phyloP scores from a whole-genome alignment of 2,113 vertebrate species.

The Octodon degus region DNA sequence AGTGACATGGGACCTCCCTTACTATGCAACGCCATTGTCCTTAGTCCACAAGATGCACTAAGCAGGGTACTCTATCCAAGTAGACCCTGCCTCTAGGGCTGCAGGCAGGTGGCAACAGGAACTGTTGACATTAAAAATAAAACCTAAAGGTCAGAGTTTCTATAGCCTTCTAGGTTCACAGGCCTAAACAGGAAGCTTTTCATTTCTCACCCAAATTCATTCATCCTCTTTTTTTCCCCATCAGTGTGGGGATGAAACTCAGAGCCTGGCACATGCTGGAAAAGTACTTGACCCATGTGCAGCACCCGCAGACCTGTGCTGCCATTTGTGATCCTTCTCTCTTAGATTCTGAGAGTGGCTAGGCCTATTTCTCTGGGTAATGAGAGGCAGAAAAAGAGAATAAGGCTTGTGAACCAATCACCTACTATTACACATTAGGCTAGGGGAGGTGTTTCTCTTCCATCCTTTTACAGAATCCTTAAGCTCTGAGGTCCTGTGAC shows the following conservation, averaged over 20 bases:
- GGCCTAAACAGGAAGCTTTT: not conserved
- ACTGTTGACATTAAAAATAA: not conserved
- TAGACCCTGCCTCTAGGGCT: not conserved
- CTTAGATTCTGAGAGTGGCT: not conserved
- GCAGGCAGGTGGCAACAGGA: not conserved
- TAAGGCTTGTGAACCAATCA: not conserved
- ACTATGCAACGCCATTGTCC: not conserved
- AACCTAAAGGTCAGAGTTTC: not conserved
- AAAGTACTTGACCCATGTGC: not conserved
- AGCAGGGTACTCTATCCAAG: not conserved
- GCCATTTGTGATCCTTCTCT: not conserved
- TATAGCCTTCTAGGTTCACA: not conserved
- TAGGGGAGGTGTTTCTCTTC: not conserved
- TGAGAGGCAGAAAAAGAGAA: slow-evolving; percentile 17
- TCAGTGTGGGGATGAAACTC: not conserved
- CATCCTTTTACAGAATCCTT: not conserved
- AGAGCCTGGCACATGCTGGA: not conserved
- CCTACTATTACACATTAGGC: not conserved
- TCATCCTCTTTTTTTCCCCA: not conserved
- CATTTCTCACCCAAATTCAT: not conserved
- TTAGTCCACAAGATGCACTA: not conserved
- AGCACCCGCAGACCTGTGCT: not conserved
- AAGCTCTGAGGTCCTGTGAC: not conserved
- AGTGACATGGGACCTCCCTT: not conserved
- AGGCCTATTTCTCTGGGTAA: not conserved